These are phyloP conservation scores for Serilophus lunatus DNA, from an alignment of 2,113 vertebrate genomes.

Conservation along the genomic window DNA sequence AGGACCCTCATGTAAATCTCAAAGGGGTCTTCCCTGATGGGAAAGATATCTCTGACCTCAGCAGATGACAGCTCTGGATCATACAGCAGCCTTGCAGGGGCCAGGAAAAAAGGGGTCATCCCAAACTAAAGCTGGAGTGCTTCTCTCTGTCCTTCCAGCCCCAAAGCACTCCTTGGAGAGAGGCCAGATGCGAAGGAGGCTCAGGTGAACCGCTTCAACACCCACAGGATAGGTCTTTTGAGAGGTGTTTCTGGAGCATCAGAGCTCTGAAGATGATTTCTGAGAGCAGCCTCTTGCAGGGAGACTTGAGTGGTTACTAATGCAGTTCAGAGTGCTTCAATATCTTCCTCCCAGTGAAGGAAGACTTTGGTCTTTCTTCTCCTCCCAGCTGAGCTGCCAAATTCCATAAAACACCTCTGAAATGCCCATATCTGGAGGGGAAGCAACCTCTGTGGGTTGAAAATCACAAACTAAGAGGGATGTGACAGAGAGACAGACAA, in stretches of 20 bases:
- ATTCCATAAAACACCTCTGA: background rate
- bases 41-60: background rate
- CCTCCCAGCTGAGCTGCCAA: background rate
- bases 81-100: background rate
- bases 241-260: background rate
- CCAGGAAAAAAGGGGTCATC: background rate
- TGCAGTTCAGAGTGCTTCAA: rapidly evolving
- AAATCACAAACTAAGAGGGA: background rate
- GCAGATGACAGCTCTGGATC: background rate
- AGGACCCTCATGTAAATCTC: background rate
- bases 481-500: background rate
- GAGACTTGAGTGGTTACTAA: background rate
- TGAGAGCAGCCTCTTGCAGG: background rate
- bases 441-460: background rate
- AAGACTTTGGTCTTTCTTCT: background rate
- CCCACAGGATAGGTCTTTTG: background rate
- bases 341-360: background rate
- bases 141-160: background rate
- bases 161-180: background rate
- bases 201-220: background rate
- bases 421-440: background rate
- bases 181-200: background rate
- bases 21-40: background rate
- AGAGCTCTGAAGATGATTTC: background rate
- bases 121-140: background rate